Evolutionary conservation across 2,888 invertebrate genomes (phyloP).

Genomic region (Cloeon dipterum): DNA sequence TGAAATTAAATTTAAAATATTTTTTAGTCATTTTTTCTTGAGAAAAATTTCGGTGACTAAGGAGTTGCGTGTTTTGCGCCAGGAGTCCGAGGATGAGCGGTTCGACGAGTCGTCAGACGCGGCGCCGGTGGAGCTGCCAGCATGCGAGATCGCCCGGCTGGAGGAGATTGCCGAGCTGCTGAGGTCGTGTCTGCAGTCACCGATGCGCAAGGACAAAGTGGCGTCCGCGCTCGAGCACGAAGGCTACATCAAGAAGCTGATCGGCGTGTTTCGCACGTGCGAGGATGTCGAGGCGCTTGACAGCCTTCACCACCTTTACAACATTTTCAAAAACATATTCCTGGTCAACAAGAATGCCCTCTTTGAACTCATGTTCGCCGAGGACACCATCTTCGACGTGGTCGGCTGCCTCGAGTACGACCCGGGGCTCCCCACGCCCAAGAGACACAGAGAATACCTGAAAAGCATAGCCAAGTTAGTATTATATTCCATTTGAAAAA

Average conservation of each 20-base stretch:
- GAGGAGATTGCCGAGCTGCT: conserved; percentile 84
- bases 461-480: conserved; percentile 58
- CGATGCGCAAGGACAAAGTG: conserved; percentile 80
- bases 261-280: conserved; percentile 89
- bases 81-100: conserved; percentile 88
- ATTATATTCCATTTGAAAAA: conserved; percentile 5
- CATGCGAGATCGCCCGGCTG: conserved; percentile 78
- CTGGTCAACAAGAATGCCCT: conserved; percentile 91
- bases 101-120: conserved; percentile 93
- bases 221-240: conserved; percentile 83
- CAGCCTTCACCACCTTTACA: conserved; percentile 85
- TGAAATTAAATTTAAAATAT: too few species aligned
- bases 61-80: too few species aligned
- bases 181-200: conserved; percentile 68
- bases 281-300: conserved; percentile 91
- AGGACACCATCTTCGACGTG: conserved; percentile 91
- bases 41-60: too few species aligned
- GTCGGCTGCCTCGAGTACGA: conserved; percentile 98
- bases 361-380: conserved; percentile 92
- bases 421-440: conserved; percentile 62
- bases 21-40: too few species aligned
- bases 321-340: conserved; percentile 97
- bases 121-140: conserved; percentile 82
- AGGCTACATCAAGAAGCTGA: conserved; percentile 82
- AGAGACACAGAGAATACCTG: conserved; percentile 89